These are phyloP conservation scores for Callithrix jacchus DNA, from an alignment of 2,113 vertebrate species.

Conservation along the genomic window DNA sequence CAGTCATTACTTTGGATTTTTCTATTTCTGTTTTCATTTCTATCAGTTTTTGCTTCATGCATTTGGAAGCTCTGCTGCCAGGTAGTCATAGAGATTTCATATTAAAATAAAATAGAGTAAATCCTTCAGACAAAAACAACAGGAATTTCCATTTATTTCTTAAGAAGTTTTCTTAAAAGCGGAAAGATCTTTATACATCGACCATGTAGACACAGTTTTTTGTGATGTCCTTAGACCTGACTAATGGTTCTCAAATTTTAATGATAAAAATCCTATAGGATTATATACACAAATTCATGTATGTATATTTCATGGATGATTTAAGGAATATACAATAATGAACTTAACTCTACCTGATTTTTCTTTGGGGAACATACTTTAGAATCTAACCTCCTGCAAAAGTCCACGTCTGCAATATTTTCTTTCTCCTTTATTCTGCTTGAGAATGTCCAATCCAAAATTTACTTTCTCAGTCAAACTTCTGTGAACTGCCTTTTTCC, in stretches of 20 bases:
- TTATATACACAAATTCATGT: neutral
- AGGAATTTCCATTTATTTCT: neutral
- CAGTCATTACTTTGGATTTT: neutral
- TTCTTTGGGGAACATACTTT: neutral
- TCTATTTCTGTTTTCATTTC: neutral
- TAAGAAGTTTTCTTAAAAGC: neutral
- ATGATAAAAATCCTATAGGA: neutral
- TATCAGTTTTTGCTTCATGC: neutral
- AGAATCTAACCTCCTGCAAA: neutral
- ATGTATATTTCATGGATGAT: neutral
- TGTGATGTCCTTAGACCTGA: neutral
- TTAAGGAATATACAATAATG: neutral
- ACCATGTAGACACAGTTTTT: neutral
- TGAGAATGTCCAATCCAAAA: neutral
- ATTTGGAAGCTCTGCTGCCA: constrained; percentile 10
- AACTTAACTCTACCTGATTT: neutral
- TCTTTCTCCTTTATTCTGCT: neutral
- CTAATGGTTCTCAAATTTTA: neutral
- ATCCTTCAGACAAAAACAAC: neutral
- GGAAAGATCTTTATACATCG: neutral
- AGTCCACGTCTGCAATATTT: neutral
- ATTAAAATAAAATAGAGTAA: neutral
- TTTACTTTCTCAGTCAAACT: neutral
- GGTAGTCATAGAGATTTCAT: neutral
- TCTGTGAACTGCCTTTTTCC: neutral